Conservation (phyloP, 2,888 invertebrate genomes). For the Drosophila pullipes region DNA sequence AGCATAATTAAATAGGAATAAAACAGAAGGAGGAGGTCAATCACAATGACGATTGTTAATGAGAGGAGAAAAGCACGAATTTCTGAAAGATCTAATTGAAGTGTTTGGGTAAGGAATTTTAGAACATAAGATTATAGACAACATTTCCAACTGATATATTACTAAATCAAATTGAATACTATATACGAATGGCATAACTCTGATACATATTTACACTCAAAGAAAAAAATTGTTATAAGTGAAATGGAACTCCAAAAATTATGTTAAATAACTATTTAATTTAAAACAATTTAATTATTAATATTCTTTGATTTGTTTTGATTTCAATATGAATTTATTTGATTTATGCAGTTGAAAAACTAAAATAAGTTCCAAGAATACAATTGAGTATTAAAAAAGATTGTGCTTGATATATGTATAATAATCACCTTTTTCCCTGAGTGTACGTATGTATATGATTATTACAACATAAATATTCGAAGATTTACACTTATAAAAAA, state of each 20-base stretch:
- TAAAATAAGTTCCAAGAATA: not conserved
- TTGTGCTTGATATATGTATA: not conserved
- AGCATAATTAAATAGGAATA: not conserved
- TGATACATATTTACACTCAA: not conserved
- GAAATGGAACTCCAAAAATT: not conserved
- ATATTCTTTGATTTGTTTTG: not conserved
- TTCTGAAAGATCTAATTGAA: not conserved
- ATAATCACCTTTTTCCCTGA: not conserved
- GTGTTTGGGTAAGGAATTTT: not conserved
- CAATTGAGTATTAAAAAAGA: not conserved
- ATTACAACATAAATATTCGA: not conserved
- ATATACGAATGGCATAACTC: not conserved
- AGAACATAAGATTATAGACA: too few relatives aligned
- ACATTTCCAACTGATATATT: not conserved
- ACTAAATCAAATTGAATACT: not conserved
- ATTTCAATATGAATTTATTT: not conserved
- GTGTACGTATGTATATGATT: not conserved
- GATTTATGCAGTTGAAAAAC: not conserved
- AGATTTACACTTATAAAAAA: not conserved
- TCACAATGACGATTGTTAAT: conserved; percentile 4
- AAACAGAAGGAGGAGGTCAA: conserved; percentile 7
- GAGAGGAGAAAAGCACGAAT: conserved; percentile 3
- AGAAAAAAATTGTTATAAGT: not conserved
- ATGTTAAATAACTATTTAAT: not conserved
- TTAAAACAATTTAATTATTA: not conserved